Evolutionary conservation across 2,113 vertebrate species (phyloP), one percentile per base, ranked within the genome.

Genomic region (Elanus axillaris): DNA sequence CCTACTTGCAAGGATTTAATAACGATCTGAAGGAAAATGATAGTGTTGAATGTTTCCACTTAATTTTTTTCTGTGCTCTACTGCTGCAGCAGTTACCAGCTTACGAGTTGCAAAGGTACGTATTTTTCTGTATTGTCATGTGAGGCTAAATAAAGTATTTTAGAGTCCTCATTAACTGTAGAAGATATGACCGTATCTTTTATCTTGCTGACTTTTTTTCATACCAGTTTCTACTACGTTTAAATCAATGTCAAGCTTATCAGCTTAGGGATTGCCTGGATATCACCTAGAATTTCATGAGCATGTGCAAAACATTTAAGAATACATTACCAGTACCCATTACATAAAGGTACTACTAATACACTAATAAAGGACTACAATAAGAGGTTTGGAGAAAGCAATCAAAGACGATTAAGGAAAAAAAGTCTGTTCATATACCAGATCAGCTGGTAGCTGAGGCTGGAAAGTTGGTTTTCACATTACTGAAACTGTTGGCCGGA

Each of bases 21-120:
- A 93, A 59, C 18, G 25, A 67, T 86, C 56, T 81, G 77, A 90
- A 81, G 32, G 69, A 76, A 94, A 97, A 89, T 29, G 5, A 43
- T 82, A 60, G 36, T 67, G 40, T 40, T 85, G 71, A 82, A 59
- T 31, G 27, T 76, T 82, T 96, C 48, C 34, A 47, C 38, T 74
- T 48, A 36, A 38, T 6, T 15, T 45, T 92, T 58, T 87, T 18
- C 59, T 64, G 14, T 72, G 8, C 53, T 93, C 27, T 79, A 56
- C 48, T 90, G 66, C 45, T 94, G 56, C 36, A 69, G 42, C 53
- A 82, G 56, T 75, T 88, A 62, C n/a, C 13, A 2, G 21, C 7
- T 73, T 88, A 42, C 3, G 16, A 74, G 22, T 59, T 2, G 3
- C n/a, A 82, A 78, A 87, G 17, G 20, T 72, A 34, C 0, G 0